These are phyloP conservation scores for Irena cyanogastra DNA, from an alignment of 2,113 vertebrate genomes.

Conservation along the genomic window DNA sequence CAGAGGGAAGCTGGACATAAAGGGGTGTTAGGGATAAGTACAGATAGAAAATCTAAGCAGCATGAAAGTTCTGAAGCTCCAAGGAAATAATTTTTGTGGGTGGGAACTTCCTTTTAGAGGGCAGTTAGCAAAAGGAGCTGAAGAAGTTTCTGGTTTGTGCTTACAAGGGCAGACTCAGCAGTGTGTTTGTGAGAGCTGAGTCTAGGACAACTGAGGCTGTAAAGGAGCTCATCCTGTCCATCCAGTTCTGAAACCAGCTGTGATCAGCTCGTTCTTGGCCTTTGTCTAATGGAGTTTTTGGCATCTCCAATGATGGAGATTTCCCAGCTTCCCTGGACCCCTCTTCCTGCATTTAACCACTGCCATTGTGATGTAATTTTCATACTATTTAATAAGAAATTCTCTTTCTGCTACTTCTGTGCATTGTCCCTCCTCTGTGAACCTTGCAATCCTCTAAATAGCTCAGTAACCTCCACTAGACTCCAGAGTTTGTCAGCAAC, in stretches of 20 bases:
- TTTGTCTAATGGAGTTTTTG: neutral
- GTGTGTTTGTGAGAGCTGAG: neutral
- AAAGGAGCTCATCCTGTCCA: neutral
- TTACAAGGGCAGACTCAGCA: neutral
- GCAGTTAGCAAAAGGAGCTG: neutral
- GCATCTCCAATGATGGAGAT: neutral
- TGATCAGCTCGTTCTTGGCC: neutral
- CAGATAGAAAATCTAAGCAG: neutral
- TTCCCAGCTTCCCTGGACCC: neutral
- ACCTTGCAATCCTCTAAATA: neutral
- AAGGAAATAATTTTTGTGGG: neutral
- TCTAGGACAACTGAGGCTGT: neutral
- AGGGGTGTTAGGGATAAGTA: neutral
- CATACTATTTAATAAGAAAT: neutral
- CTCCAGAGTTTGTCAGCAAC: neutral
- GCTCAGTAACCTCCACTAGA: neutral
- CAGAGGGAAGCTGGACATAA: neutral
- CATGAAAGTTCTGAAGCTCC: neutral
- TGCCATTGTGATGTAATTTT: neutral
- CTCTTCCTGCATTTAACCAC: neutral
- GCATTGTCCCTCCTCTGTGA: neutral
- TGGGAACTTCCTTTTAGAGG: neutral
- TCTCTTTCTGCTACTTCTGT: neutral
- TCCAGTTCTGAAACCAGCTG: neutral
- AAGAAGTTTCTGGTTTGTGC: neutral